Evolutionary conservation across 2,888 invertebrate species (phyloP), one percentile per base, ranked within the genome.

Genomic region (Oligia fasciuncula): DNA sequence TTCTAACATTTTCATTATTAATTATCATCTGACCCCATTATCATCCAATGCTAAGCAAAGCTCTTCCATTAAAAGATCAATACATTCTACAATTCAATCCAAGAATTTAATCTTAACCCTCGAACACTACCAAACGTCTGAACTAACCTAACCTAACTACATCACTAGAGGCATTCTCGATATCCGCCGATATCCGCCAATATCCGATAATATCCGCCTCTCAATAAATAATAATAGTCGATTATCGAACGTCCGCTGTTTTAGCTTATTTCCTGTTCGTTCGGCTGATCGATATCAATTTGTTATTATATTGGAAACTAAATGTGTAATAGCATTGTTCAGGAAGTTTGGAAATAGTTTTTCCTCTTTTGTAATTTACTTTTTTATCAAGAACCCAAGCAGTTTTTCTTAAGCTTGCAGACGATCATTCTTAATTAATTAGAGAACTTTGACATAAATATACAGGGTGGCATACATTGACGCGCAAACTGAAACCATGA

Each of bases 181-280:
- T 69, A 80, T 80, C 75, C 57, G 51, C 77, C 77, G 67, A 80
- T 86, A 88, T 88, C 80, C 87, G 62, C 79, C 89, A 83, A 81
- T 81, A 81, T 81, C 81, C 81, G 67, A 72, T 81, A 81, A 88
- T 88, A 88, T 88, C 90, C 87, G 85, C 71, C 69, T 43, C 73
- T 76, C 89, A 84, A 89, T 89, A 89, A 89, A 90, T 90, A 87
- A 89, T 84, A 81, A 73, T 83, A 69, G 77, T 79, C 83, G 74
- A 82, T 88, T 89, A 90, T 89, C 80, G 81, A 80, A 89, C 85
- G 80, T 90, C 89, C 86, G 83, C 78, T 87, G 78, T 77, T 89
- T 87, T 81, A 76, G 87, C 81, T 78, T 86, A 89, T 89, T 89
- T 89, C 90, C 90, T 78, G 83, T 72, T 78, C 35, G 43, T 68